Conservation (phyloP, 1,140 invertebrate genomes). For the Cataglyphis hispanica region DNA sequence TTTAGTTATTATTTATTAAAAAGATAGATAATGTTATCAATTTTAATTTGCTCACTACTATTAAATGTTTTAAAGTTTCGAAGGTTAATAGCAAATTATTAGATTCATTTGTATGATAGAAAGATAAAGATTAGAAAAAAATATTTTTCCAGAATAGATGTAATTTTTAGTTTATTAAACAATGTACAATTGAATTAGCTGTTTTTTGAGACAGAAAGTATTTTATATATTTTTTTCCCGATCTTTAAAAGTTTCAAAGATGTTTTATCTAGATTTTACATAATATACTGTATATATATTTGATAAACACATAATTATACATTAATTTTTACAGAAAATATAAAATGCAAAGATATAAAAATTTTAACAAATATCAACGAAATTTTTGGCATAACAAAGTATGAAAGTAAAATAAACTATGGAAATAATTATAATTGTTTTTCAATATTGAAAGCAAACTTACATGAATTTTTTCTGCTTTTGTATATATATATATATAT, state of each 20-base stretch:
- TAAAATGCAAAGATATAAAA: neutral
- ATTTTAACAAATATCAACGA: too few relatives aligned
- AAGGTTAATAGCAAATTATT: too few relatives aligned
- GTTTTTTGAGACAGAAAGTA: neutral
- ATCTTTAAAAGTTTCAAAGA: neutral
- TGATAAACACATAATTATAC: neutral
- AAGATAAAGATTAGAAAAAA: neutral
- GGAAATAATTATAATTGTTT: neutral
- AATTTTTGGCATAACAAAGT: neutral
- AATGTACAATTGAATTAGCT: neutral
- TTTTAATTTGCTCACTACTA: neutral
- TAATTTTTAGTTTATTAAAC: neutral
- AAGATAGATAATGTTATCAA: neutral
- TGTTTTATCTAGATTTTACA: neutral
- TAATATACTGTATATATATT: neutral
- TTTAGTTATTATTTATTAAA: slow-evolving; percentile 1
- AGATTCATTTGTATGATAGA: neutral
- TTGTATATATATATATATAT: neutral
- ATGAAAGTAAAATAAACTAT: neutral
- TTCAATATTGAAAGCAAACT: neutral
- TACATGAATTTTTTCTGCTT: neutral
- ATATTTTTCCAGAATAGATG: too few relatives aligned
- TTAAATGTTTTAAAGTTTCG: neutral
- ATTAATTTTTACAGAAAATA: neutral
- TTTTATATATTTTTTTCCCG: neutral